Percentiles rank a stretch among this genome's conserved stretches.
phyloP scores from a whole-genome alignment of 2,797 vertebrate species.

The Scolopax bukidnonensis region DNA sequence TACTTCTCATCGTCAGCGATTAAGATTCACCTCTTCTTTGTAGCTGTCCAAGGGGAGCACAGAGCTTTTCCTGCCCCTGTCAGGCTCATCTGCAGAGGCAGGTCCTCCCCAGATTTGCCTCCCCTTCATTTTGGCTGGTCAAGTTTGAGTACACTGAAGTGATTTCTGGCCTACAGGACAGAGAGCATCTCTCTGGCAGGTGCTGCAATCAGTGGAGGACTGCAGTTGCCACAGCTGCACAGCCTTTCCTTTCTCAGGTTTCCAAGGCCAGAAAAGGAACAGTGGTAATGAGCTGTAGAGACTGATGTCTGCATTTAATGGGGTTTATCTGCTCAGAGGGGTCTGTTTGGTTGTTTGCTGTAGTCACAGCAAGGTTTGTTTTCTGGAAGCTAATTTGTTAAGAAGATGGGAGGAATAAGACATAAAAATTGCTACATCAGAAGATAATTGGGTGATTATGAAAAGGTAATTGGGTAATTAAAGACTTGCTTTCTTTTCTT shows the following conservation, averaged over 20 bases:
- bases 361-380: neutral
- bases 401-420: neutral
- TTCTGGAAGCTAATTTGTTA: neutral
- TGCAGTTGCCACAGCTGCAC: neutral
- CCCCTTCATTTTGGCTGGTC: neutral
- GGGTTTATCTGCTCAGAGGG: rapidly evolving
- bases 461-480: neutral
- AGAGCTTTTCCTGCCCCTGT: neutral
- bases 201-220: neutral
- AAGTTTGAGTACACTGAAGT: neutral
- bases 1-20: neutral
- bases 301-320: neutral
- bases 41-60: neutral
- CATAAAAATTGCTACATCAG: neutral
- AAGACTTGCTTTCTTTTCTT: neutral
- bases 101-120: neutral
- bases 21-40: neutral
- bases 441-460: neutral
- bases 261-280: neutral
- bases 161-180: neutral
- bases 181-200: neutral
- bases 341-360: neutral
- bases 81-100: neutral
- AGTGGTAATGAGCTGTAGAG: neutral
- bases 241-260: neutral